Evolutionary conservation across 2,888 invertebrate species (phyloP).

Genomic region (Microctonus hyperodae): DNA sequence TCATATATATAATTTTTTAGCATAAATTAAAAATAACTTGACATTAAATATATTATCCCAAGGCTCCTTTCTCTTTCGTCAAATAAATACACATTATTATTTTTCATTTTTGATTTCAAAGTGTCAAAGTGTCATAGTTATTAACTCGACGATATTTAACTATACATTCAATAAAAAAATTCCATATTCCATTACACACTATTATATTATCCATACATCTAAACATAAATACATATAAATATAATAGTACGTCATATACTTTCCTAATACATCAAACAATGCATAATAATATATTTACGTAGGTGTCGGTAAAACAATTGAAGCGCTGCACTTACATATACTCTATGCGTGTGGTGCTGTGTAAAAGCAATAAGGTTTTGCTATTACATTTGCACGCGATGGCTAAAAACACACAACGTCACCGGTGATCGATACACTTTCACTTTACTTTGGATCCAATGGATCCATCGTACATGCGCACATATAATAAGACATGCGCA

Average conservation of each 20-base stretch:
- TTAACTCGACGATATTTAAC: not conserved
- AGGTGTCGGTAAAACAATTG: not conserved
- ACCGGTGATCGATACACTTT: conserved; percentile 1
- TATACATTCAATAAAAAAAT: not conserved
- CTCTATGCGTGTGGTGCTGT: no score
- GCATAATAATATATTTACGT: not conserved
- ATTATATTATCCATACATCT: no score
- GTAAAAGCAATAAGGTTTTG: not conserved
- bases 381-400: not conserved
- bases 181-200: not conserved
- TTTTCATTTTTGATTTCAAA: not conserved
- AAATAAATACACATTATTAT: not conserved
- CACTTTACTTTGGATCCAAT: not conserved
- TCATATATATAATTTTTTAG: no score
- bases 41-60: conserved; percentile 8
- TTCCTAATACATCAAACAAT: not conserved
- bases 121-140: conserved; percentile 3
- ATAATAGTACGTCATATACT: no score
- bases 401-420: not conserved
- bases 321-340: not conserved
- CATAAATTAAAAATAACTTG: conserved; percentile 17
- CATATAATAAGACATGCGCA: not conserved
- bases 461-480: not conserved
- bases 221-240: no score
- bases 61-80: conserved; percentile 23